Evolutionary conservation across 1,140 invertebrate genomes (phyloP), one percentile per base, ranked within the genome.

Genomic region (Euglossa dilemma): DNA sequence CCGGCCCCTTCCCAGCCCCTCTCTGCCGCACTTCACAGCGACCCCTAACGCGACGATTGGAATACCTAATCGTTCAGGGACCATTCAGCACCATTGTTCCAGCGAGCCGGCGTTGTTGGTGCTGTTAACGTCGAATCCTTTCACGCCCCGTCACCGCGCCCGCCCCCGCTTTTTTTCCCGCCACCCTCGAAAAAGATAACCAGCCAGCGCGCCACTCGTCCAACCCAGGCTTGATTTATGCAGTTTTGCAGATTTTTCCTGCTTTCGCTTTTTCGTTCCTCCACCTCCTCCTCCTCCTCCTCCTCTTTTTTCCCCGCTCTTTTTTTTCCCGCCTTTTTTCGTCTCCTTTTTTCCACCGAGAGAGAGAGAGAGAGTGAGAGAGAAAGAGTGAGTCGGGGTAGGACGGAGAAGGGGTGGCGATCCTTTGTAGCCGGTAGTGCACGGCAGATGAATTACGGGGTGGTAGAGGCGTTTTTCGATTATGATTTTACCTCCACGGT

Each of bases 21-120:
- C 23, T 67, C 64, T 84, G 85, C 75, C 89, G 86, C 90, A 93
- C 92, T 94, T 92, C 89, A 91, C 90, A 88, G 81, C 91, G 82
- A 89, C 89, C 90, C 89, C 89, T 90, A 90, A 92, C 90, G 91
- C 89, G 91, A 91, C 90, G 91, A 93, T 94, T 94, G 93, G 93
- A 94, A 94, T 94, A 94, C 93, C 88, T 93, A 94, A 94, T 94
- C 89, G 91, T 92, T 92, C 89, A 89, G 91, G 87, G 87, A 89
- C 87, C 87, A 89, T 89, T 89, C 86, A 88, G 87, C 87, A 88
- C 83, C 83, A 84, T 85, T 84, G 86, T 85, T 84, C 80, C 86
- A 84, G 78, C 85, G 80, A 84, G 78, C 85, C 80, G 82, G 72
- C 84, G 86, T 88, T 89, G 87, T 89, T 89, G 87, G 87, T 85